These are phyloP conservation scores for Hippasteria phrygiana DNA, from an alignment of 53 echinoderm and acorn worm genomes.

Conservation along the genomic window DNA sequence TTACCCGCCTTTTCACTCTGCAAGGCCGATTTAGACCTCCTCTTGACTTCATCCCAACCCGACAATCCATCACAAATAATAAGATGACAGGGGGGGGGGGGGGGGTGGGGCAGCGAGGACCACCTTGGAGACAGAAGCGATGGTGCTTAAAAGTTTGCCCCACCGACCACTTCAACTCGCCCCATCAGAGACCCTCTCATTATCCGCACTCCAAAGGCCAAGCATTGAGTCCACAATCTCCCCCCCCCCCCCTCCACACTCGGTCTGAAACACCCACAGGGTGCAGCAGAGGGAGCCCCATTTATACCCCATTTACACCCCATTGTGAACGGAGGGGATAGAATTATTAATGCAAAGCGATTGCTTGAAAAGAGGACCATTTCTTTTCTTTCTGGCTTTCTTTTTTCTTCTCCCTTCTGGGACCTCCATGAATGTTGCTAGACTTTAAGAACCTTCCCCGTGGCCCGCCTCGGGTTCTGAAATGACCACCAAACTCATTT, in stretches of 20 bases:
- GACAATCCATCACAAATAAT: constrained; percentile 36
- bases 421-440: constrained; percentile 25
- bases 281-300: background rate
- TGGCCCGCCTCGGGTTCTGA: background rate
- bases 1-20: constrained; percentile 4
- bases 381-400: background rate
- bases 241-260: background rate
- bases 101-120: constrained; percentile 23
- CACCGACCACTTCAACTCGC: background rate
- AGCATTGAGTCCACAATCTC: background rate
- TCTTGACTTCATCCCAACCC: constrained; percentile 36
- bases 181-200: background rate
- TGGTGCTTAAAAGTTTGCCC: constrained; percentile 4
- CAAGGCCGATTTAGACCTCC: constrained; percentile 44
- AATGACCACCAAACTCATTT: constrained; percentile 47
- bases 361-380: constrained; percentile 1
- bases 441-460: background rate
- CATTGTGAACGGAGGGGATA: background rate
- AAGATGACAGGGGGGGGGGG: background rate
- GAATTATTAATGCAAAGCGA: constrained; percentile 20
- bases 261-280: constrained; percentile 36
- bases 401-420: background rate
- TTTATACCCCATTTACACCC: background rate
- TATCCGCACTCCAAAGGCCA: constrained; percentile 4
- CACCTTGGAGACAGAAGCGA: constrained; percentile 41